These are phyloP conservation scores for Crax fasciolata DNA, from an alignment of 2,797 vertebrate species.

Conservation along the genomic window DNA sequence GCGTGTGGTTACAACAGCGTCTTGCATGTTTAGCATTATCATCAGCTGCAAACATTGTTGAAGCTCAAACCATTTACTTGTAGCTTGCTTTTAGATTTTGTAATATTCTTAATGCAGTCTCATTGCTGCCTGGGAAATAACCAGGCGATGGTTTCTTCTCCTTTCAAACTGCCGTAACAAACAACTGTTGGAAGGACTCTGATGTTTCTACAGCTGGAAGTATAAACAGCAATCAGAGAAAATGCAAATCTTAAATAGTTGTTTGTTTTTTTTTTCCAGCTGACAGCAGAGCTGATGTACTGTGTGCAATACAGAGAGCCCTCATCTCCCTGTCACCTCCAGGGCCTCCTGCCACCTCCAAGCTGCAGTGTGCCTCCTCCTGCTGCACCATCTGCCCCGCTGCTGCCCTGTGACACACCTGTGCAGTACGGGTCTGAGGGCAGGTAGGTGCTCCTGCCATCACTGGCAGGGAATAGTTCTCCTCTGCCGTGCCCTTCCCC, in stretches of 20 bases:
- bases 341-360: neutral
- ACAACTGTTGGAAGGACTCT: neutral
- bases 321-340: neutral
- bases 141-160: neutral
- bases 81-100: neutral
- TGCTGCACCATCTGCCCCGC: neutral
- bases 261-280: constrained; percentile 23
- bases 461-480: neutral
- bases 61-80: constrained; percentile 1
- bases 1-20: neutral
- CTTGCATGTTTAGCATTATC: neutral
- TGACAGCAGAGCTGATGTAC: neutral
- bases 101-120: neutral
- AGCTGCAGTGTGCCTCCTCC: neutral
- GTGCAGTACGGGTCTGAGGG: neutral
- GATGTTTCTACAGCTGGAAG: constrained; percentile 1
- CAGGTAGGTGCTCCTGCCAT: neutral
- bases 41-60: neutral
- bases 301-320: neutral
- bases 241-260: constrained; percentile 3
- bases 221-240: neutral
- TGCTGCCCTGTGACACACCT: neutral
- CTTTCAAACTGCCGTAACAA: neutral
- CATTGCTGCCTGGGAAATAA: constrained; percentile 13
- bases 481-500: neutral